phyloP scores from a whole-genome alignment of 2,113 vertebrate genomes.

The Odontesthes bonariensis region DNA sequence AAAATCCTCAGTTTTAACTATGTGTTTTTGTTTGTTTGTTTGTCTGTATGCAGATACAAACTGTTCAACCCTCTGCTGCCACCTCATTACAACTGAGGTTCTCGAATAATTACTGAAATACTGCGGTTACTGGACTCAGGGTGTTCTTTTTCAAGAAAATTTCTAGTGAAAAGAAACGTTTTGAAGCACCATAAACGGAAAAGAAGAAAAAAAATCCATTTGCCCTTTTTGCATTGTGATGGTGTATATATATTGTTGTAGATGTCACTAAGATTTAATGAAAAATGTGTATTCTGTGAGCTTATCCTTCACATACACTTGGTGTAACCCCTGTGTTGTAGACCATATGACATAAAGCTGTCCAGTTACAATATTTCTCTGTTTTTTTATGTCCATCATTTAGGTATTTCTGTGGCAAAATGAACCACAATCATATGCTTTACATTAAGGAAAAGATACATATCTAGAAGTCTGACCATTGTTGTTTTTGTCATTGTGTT shows the following conservation, averaged over 20 bases:
- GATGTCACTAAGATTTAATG: background rate
- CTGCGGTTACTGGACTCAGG: background rate
- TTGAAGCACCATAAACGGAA: slow-evolving; percentile 5
- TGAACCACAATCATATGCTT: slow-evolving; percentile 7
- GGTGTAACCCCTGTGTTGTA: background rate
- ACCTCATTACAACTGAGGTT: background rate
- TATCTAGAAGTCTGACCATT: slow-evolving; percentile 1
- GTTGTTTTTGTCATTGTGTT: slow-evolving; percentile 7
- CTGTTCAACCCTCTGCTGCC: background rate
- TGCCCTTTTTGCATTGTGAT: background rate
- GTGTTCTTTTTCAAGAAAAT: too few relatives aligned
- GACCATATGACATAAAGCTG: background rate
- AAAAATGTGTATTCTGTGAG: slow-evolving; percentile 1
- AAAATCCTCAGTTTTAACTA: background rate
- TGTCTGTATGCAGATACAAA: background rate
- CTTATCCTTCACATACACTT: slow-evolving; percentile 12
- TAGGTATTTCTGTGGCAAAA: background rate
- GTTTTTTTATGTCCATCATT: background rate
- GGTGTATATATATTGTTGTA: background rate
- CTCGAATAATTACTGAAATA: background rate
- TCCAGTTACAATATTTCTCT: slow-evolving; percentile 5
- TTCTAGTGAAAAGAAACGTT: background rate
- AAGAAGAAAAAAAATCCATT: background rate
- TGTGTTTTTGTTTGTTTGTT: background rate
- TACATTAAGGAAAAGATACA: slow-evolving; percentile 10